Base-by-base conservation (phyloP, 2,888 invertebrate genomes). In the Pemphredon lugubris region DNA sequence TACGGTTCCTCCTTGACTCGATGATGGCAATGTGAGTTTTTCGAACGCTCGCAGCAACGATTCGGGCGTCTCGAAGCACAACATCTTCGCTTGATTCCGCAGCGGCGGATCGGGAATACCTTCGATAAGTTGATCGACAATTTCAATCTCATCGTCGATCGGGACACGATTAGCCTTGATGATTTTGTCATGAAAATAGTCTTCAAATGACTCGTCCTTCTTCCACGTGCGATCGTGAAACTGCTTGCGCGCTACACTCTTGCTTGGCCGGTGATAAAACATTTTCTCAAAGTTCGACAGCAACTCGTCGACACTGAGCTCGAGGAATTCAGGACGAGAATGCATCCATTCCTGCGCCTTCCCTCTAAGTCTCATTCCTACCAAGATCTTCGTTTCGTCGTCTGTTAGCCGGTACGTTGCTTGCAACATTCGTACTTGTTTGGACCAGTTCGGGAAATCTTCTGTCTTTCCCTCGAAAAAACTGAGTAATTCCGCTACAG, bases 181-280 rank as follows among this genome's bases (percentile, higher is more conserved):
- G 1, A 54, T 30, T 34, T 73, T 73, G 1, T 76, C 69, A 16
- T 72, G 57, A 6, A 32, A 48, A 51, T 73, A 77, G 4, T 74
- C 60, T 5, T 40, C 39, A 21, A 72, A 67, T 0, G 61, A 34
- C 14, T 77, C 69, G 11, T 13, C 37, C n/a, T 51, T 69, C 32
- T 51, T 71, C 76, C 73, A 77, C 6, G 16, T n/a, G 7, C 67
- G 72, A 2, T 69, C 71, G 1, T 74, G 60, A 16, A 72, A 75
- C 1, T 40, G 58, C 32, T 60, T 37, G 13, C 63, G 37, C 30
- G 26, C 3, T 1, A 26, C 40, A 4, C 58, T 55, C 23, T 20
- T 71, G 26, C 61, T 69, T 2, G 39, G 47, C 14, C 55, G 34
- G 1, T 63, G 51, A 16, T 21, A 39, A 39, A 72, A 74, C 73